These are phyloP conservation scores for Zhengitettix transpicula DNA, from an alignment of 2,888 invertebrate genomes.

Conservation along the genomic window DNA sequence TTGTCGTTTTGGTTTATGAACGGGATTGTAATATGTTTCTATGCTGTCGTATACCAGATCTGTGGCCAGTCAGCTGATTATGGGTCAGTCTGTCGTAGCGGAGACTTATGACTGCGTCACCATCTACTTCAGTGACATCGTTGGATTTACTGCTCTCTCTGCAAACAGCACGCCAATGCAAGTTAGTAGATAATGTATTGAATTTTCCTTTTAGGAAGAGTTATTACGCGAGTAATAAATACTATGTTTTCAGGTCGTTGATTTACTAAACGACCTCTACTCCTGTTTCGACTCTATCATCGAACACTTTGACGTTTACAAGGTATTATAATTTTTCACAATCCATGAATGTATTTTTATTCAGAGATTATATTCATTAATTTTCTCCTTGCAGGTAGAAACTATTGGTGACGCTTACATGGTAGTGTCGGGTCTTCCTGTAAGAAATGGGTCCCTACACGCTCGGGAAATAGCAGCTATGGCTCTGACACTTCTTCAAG, in stretches of 20 bases:
- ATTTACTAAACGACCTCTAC: slow-evolving; percentile 92
- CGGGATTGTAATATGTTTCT: no score
- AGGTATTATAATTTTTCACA: slow-evolving; percentile 39
- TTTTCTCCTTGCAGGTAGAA: slow-evolving; percentile 48
- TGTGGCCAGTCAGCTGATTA: slow-evolving; percentile 81
- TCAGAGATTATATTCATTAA: no score
- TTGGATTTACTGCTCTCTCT: slow-evolving; percentile 53
- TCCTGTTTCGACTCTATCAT: slow-evolving; percentile 94
- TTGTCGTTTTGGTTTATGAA: no score
- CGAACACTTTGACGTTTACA: slow-evolving; percentile 91
- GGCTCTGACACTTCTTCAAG: slow-evolving; percentile 70
- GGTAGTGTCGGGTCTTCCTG: slow-evolving; percentile 87
- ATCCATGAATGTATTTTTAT: no score
- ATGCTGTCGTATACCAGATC: no score
- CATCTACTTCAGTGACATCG: slow-evolving; percentile 95
- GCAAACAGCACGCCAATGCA: slow-evolving; percentile 31
- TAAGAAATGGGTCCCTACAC: slow-evolving; percentile 75
- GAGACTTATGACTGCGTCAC: slow-evolving; percentile 51
- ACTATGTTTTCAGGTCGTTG: slow-evolving; percentile 53
- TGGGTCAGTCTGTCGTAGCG: slow-evolving; percentile 75
- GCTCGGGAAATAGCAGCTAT: slow-evolving; percentile 85
- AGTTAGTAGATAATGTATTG: slow-evolving; percentile 14
- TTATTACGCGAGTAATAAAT: no score
- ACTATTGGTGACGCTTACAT: slow-evolving; percentile 90
- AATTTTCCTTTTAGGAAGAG: no score